These are phyloP conservation scores for Chaenodraco wilsoni DNA, from an alignment of 2,797 vertebrate genomes.

Conservation along the genomic window DNA sequence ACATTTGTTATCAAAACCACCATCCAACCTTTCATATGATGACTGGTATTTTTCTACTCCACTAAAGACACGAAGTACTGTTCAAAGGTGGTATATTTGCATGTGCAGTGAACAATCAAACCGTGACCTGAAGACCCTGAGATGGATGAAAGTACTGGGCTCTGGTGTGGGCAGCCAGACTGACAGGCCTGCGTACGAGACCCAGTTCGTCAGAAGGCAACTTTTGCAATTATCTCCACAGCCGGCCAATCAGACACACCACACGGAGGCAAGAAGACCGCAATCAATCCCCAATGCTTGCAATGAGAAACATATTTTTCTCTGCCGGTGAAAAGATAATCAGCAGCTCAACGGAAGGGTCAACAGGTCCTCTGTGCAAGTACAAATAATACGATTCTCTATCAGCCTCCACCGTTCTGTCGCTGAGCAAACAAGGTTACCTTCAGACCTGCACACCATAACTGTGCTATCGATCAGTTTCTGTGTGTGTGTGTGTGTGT, in stretches of 20 bases:
- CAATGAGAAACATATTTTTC: conserved; percentile 80
- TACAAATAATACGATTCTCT: conserved; percentile 66
- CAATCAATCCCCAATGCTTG: conserved; percentile 74
- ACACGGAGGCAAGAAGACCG: conserved; percentile 50
- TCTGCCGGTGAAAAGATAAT: conserved; percentile 76
- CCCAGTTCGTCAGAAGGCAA: conserved; percentile 61
- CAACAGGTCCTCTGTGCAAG: conserved; percentile 65
- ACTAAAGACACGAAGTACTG: conserved; percentile 28
- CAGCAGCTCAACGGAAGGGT: conserved; percentile 70
- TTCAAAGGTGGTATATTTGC: conserved; percentile 46
- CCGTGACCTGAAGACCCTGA: conserved; percentile 47
- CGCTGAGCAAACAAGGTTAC: conserved; percentile 63
- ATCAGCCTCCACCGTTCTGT: conserved; percentile 45
- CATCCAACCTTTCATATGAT: conserved; percentile 20
- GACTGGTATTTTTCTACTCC: conserved; percentile 16
- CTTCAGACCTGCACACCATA: conserved; percentile 49
- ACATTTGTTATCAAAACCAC: background rate
- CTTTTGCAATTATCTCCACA: conserved; percentile 70
- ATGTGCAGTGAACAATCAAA: conserved; percentile 49
- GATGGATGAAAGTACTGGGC: conserved; percentile 45
- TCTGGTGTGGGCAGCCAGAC: conserved; percentile 38
- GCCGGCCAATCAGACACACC: conserved; percentile 70
- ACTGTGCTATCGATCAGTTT: conserved; percentile 3
- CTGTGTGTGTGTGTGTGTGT: conserved; percentile 15
- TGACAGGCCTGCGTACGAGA: conserved; percentile 45